These are phyloP conservation scores for Heliocidaris erythrogramma DNA, from an alignment of 35 echinoderm and acorn worm species.

Conservation along the genomic window DNA sequence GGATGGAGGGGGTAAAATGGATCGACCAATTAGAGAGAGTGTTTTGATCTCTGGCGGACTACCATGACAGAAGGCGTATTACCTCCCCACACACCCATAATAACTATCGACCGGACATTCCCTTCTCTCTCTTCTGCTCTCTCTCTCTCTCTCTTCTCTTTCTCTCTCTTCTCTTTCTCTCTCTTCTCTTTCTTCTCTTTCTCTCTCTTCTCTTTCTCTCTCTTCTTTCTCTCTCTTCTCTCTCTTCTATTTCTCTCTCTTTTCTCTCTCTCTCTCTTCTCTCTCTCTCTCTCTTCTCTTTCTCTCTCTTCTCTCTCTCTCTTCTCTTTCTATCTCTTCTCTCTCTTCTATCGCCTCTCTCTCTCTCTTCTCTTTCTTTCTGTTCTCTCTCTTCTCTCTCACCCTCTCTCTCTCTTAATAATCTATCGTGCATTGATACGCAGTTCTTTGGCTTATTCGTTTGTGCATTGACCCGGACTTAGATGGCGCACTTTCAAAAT, in stretches of 20 bases:
- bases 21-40: not conserved
- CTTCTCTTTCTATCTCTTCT: not conserved
- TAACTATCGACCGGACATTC: not conserved
- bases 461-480: not conserved
- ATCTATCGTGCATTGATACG: not conserved
- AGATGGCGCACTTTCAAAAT: slow-evolving; percentile 16
- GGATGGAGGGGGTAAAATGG: not conserved
- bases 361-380: no score
- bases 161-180: not conserved
- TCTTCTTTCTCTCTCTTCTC: not conserved
- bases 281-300: not conserved
- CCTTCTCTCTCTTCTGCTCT: not conserved
- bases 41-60: not conserved
- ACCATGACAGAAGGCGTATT: not conserved
- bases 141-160: not conserved
- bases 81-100: not conserved
- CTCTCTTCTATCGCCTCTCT: not conserved
- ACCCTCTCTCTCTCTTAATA: not conserved
- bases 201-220: not conserved
- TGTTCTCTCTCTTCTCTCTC: not conserved
- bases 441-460: not conserved
- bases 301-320: not conserved
- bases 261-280: not conserved
- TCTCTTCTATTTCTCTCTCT: not conserved
- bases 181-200: no score